A percentile compares a stretch with the other conserved stretches of the same genome.
phyloP scores from a whole-genome alignment of 2,888 invertebrate species.

The Oegoconia quadripuncta region DNA sequence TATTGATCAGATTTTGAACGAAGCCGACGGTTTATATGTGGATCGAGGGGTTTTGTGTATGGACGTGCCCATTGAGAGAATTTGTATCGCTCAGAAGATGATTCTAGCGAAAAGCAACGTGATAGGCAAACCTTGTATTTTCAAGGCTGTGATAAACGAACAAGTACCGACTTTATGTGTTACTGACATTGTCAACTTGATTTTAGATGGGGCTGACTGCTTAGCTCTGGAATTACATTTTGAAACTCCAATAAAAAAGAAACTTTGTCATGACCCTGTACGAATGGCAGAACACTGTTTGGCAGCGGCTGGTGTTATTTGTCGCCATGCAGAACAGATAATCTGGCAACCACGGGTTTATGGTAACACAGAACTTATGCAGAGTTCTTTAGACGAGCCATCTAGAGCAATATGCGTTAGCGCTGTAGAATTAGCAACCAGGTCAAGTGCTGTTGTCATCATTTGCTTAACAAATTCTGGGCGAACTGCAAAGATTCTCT shows the following conservation, averaged over 20 bases:
- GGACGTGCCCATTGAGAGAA: constrained; percentile 88
- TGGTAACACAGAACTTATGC: constrained; percentile 78
- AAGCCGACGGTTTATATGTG: constrained; percentile 89
- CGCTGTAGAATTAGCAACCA: constrained; percentile 22
- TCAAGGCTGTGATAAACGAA: constrained; percentile 91
- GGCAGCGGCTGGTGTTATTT: constrained; percentile 81
- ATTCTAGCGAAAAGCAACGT: constrained; percentile 88
- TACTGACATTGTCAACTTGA: constrained; percentile 90
- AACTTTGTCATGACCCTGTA: background rate
- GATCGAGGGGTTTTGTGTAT: constrained; percentile 89
- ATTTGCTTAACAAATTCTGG: constrained; percentile 83
- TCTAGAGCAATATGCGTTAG: constrained; percentile 46
- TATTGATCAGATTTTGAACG: constrained; percentile 84
- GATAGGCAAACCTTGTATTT: constrained; percentile 88
- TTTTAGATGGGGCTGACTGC: constrained; percentile 90
- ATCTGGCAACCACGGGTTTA: constrained; percentile 86
- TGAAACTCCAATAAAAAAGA: background rate
- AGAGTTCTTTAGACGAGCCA: constrained; percentile 58
- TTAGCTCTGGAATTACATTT: constrained; percentile 62
- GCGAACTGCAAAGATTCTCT: constrained; percentile 79
- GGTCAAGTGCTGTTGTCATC: constrained; percentile 53
- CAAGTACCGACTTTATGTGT: constrained; percentile 85
- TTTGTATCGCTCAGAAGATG: constrained; percentile 88
- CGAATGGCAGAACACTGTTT: constrained; percentile 75
- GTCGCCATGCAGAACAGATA: constrained; percentile 88